Base-by-base conservation (phyloP, 2,888 invertebrate species). In the Archips crataeganus region DNA sequence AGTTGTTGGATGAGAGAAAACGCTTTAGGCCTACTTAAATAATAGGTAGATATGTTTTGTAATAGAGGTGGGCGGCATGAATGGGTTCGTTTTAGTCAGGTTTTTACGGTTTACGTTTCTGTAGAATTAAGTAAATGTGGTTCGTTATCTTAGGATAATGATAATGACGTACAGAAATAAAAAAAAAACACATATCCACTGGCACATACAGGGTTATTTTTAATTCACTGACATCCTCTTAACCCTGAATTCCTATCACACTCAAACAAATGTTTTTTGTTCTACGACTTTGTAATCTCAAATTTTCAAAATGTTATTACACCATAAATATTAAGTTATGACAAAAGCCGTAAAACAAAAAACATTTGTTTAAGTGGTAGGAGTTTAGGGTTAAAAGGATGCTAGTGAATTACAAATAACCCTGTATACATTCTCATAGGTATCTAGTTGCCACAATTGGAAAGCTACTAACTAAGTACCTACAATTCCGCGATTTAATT, bases 1-100 rank as follows among this genome's bases (percentile, higher is more conserved):
- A 39, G 49, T 51, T 45, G 13, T 45, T 45, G n/a, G 51, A 67
- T 62, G 66, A 72, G 71, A 60, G 66, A 72, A 72, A 67, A 51
- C 71, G 61, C 15, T 70, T 36, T 13, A 36, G 42, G 15, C 45
- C 54, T 51, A 32, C 10, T 39, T 51, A 39, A 39, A 39, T 45
- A 65, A 65, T 59, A 34, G 2, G 23, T 10, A 49, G 39, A 49
- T 8, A 64, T 8, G 64, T 51, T 65, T 65, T 51, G 51, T 36
- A 63, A 47, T n/a, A 42, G 32, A 32, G 57, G 57, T 57, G 57
- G 57, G 57, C 57, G 34, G 60, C 13, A 36, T 36, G 60, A 60
- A 60, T 60, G 60, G 36, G 60, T 36, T 60, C n/a, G 54, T 60
- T 36, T 36, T 60, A 60, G 36, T 10, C 32, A 59, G 59, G 34